Evolutionary conservation across 2,797 vertebrate species (phyloP), one percentile per base, ranked within the genome.

Genomic region (Triplophysa yarkandensis): DNA sequence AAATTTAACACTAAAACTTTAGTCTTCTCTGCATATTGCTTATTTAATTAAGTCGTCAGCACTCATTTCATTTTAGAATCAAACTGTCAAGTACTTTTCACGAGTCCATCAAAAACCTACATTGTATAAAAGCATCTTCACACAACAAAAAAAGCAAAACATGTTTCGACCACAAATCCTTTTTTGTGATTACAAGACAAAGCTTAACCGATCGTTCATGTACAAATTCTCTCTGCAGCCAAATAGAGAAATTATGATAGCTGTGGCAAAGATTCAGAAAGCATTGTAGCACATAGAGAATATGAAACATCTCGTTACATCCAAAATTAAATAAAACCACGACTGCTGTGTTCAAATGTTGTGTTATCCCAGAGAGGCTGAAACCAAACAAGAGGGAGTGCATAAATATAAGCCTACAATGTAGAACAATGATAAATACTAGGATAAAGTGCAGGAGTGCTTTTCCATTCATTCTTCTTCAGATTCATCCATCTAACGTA

Each of bases 361-460:
- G 44, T 46, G 30, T 69, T 16, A 48, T 78, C 48, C 71, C 39
- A 69, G 44, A 70, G 66, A 87, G 85, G 76, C 77, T 74, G 81
- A 85, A 71, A 27, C 14, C 27, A 67, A 68, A 77, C 28, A 80
- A 74, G 48, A 81, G 57, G 83, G 55, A 46, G 83, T 65, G 81
- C 69, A 74, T 25, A 65, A 55, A 78, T 46, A 63, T 25, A 78
- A 78, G 52, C 55, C 23, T 71, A 72, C 58, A 48, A 68, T 64
- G 82, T 80, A 83, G 81, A 74, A 77, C 68, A 72, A 74, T 76
- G 27, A 76, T 66, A 70, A 83, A 63, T 72, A 80, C 77, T 68
- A 77, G 83, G 83, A 85, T 92, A 93, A 93, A 93, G 92, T 93
- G 91, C 91, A 89, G 83, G 78, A 91, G 91, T 92, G 90, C 90